Conservation (phyloP, 1,140 invertebrate species). For the Bactericera cockerelli region DNA sequence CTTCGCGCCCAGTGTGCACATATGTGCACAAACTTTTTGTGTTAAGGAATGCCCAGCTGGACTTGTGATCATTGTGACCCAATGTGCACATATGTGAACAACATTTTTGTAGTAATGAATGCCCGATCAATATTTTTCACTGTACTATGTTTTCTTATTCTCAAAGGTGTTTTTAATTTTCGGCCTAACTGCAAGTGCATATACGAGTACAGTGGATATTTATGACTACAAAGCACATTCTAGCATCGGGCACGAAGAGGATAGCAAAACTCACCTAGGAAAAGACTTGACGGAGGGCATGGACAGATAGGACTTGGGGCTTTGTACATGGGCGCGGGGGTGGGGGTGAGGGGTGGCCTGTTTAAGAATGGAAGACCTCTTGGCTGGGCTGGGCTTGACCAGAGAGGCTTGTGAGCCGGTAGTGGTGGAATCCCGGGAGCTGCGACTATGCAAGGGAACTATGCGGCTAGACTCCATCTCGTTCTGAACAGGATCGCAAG, state of each 20-base stretch:
- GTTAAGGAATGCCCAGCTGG: not conserved
- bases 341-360: not conserved
- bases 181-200: too few relatives aligned
- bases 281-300: conserved; percentile 68
- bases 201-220: too few relatives aligned
- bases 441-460: conserved; percentile 1
- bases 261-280: too few relatives aligned
- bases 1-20: too few relatives aligned
- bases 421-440: not conserved
- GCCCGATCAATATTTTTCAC: too few relatives aligned
- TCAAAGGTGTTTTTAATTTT: too few relatives aligned
- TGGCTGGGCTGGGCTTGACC: conserved; percentile 11
- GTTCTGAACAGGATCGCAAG: not conserved
- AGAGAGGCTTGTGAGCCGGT: conserved; percentile 13
- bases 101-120: too few relatives aligned
- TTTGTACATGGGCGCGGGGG: conserved; percentile 17
- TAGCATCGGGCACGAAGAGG: too few relatives aligned
- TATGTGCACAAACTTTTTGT: too few relatives aligned
- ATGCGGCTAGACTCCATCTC: conserved; percentile 1
- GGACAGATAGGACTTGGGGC: conserved; percentile 53
- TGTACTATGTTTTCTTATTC: too few relatives aligned
- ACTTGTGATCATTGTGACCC: not conserved
- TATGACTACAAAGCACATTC: too few relatives aligned
- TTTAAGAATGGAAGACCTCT: not conserved
- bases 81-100: too few relatives aligned